phyloP scores from a whole-genome alignment of 2,888 invertebrate species.

The Diarsia brunnea region DNA sequence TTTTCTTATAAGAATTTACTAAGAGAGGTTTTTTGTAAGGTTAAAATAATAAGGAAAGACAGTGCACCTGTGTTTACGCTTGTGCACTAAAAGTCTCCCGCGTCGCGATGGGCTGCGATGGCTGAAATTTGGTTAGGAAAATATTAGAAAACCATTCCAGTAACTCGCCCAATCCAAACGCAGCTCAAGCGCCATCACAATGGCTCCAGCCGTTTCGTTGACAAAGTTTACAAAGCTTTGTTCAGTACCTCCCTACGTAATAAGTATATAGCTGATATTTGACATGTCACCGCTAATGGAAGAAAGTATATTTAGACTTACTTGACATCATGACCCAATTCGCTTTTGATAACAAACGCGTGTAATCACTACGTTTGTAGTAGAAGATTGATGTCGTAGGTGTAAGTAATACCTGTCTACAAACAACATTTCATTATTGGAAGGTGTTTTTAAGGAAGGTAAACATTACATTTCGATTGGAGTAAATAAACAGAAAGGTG shows the following conservation, averaged over 20 bases:
- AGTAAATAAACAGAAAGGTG: not conserved
- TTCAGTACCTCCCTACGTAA: constrained; percentile 69
- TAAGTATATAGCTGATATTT: constrained; percentile 73
- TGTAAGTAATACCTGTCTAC: constrained; percentile 31
- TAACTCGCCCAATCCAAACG: constrained; percentile 58
- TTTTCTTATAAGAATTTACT: not conserved
- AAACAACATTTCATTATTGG: constrained; percentile 14
- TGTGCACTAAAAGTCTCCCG: not conserved
- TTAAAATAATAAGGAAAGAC: not conserved
- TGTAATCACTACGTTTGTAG: constrained; percentile 61
- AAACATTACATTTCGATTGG: not conserved
- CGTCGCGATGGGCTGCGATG: not conserved
- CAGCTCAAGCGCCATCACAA: constrained; percentile 64
- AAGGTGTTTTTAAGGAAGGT: constrained; percentile 11
- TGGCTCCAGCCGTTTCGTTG: constrained; percentile 74
- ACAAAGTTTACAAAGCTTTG: constrained; percentile 79
- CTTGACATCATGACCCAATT: constrained; percentile 80
- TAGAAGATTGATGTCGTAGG: constrained; percentile 49
- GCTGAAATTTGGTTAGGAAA: not conserved
- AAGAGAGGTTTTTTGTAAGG: not conserved
- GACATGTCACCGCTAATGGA: constrained; percentile 82
- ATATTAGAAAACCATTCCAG: constrained; percentile 33
- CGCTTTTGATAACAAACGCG: constrained; percentile 72
- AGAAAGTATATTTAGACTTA: constrained; percentile 75
- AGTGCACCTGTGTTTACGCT: not conserved